Conservation (phyloP, 2,888 invertebrate species). For the Ferrisia virgata region DNA sequence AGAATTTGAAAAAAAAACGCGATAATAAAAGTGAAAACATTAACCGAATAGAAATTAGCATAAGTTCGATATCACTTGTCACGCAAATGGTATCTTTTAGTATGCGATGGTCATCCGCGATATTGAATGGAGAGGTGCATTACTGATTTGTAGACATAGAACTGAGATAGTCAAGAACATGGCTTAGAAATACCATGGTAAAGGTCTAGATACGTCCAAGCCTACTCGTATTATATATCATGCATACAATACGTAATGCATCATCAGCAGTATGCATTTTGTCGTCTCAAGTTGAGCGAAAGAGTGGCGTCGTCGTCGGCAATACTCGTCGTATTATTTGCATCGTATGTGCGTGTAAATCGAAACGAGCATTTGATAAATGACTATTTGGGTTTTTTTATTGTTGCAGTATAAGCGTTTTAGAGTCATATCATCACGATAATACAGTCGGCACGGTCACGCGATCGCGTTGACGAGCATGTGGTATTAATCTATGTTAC, state of each 20-base stretch:
- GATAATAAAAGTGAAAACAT: constrained; percentile 12
- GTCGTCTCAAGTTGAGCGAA: neutral
- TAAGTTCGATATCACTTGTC: constrained; percentile 11
- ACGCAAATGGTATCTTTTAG: neutral
- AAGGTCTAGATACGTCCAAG: too few relatives aligned
- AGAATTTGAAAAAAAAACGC: neutral
- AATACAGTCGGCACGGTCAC: neutral
- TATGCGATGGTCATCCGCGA: neutral
- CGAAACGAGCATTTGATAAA: constrained; percentile 10
- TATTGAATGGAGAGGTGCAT: neutral
- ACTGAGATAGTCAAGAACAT: too few relatives aligned
- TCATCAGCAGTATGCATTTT: too few relatives aligned
- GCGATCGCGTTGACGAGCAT: neutral
- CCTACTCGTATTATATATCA: too few relatives aligned
- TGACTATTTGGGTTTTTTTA: constrained; percentile 15
- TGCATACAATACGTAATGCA: too few relatives aligned
- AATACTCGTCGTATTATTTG: neutral
- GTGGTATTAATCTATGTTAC: neutral
- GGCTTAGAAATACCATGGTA: too few relatives aligned
- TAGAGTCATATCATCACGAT: constrained; percentile 3
- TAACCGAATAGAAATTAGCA: constrained; percentile 1
- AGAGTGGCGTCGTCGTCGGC: neutral
- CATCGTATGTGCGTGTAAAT: neutral
- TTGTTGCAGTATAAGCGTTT: constrained; percentile 10
- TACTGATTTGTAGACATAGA: too few relatives aligned